Evolutionary conservation across 2,113 vertebrate genomes (phyloP), one percentile per base, ranked within the genome.

Genomic region (Paedocypris sp.): DNA sequence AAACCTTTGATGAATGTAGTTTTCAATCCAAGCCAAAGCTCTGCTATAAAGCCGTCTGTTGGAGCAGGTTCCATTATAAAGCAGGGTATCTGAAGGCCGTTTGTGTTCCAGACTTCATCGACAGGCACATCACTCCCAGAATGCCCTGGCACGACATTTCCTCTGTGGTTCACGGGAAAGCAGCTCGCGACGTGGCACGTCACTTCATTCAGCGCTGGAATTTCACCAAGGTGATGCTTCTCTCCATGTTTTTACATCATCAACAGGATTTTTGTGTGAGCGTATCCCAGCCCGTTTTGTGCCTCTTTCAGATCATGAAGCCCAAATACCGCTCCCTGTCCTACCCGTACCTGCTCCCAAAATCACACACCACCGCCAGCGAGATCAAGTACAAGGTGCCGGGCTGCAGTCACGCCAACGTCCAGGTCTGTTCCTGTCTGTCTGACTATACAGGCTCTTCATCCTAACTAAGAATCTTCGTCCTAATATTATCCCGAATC

Each of bases 201-300:
- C 94, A 98, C 69, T 98, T 98, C 45, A 98, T 98, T 75, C 94
- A 98, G 71, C 88, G 94, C 49, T 98, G 94, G 94, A 98, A 98
- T 70, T 98, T 98, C 80, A 91, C 89, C 0, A 97, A 97, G 91
- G 94, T 96, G 28, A 36, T 25, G 6, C 2, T 3, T 15, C 18
- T 20, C n/a, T 8, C 19, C 13, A 15, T 15, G 6, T 35, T 10
- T 52, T 5, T 4, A 29, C 10, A 28, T 48, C 13, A 16, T 49
- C 28, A 29, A 18, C 9, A 10, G 26, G 8, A 6, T 1, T 51
- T 33, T 51, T n/a, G n/a, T n/a, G n/a, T n/a, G n/a, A n/a, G n/a
- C n/a, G n/a, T n/a, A n/a, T n/a, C n/a, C n/a, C n/a, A n/a, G n/a
- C n/a, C 5, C 18, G 33, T 33, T 51, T 9, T 19, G 11, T 2